phyloP scores from a whole-genome alignment of 1,140 invertebrate genomes.

The Eupristina koningsbergeri region DNA sequence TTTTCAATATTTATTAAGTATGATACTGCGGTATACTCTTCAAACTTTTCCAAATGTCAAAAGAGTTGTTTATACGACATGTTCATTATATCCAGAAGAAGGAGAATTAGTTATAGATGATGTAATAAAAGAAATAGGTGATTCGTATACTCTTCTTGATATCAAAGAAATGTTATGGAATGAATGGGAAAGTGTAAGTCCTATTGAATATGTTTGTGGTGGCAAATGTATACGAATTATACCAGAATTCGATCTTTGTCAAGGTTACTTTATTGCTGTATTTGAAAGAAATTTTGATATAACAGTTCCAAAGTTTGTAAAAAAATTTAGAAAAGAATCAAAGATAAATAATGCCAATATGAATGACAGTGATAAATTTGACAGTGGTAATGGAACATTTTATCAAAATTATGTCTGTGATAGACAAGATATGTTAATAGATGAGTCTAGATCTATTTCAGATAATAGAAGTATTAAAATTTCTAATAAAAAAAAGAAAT shows the following conservation, averaged over 20 bases:
- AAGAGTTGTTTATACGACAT: conserved; percentile 94
- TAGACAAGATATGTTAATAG: neutral
- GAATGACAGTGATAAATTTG: neutral
- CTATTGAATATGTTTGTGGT: conserved; percentile 75
- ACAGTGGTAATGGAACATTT: neutral
- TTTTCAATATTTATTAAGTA: conserved; percentile 74
- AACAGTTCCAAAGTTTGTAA: conserved; percentile 7
- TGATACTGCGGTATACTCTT: conserved; percentile 88
- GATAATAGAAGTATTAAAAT: neutral
- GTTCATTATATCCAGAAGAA: conserved; percentile 90
- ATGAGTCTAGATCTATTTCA: neutral
- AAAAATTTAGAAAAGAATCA: neutral
- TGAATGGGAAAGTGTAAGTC: conserved; percentile 82
- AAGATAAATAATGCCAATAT: neutral
- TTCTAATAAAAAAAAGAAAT: conserved; percentile 1
- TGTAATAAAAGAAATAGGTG: conserved; percentile 74
- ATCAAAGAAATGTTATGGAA: conserved; percentile 75
- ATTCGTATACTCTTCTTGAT: conserved; percentile 78
- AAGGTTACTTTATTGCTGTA: conserved; percentile 95
- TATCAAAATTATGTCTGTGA: neutral
- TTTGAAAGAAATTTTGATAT: conserved; percentile 78
- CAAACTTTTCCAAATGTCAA: conserved; percentile 86
- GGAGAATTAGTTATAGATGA: conserved; percentile 91
- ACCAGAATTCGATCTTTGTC: conserved; percentile 84
- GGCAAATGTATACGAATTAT: conserved; percentile 78